Base-by-base conservation (phyloP, 1,140 invertebrate species). In the Aleiodes sp. region DNA sequence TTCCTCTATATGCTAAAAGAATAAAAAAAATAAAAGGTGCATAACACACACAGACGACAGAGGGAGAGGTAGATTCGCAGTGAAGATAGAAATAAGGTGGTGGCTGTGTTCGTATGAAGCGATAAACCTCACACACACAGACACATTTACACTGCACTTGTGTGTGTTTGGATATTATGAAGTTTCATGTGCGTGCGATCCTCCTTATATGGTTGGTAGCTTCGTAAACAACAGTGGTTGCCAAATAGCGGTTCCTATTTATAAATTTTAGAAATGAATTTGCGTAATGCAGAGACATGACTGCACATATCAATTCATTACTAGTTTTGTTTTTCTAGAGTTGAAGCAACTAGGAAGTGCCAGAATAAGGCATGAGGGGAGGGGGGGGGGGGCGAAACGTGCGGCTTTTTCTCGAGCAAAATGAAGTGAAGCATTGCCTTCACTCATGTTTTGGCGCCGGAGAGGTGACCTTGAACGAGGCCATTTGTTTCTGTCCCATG, bases 191-290 rank as follows among this genome's bases (percentile, higher is more conserved):
- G 28, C n/a, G 9, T 33, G 12, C 29, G 3, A 28, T 59, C 28
- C 68, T 70, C 78, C 82, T 66, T 82, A 83, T 76, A 84, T 80
- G 81, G 79, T 70, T 73, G 78, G 41, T 33, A 46, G 79, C 77
- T 79, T 79, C 76, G 79, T 84, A 84, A 81, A 82, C 81, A 84
- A 80, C 82, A 82, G 79, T 80, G 82, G 79, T 84, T 85, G 78
- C 83, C 82, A 85, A 84, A 84, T 82, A 78, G 73, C 65, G 73
- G 69, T 61, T 75, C 68, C 80, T 84, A 85, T 82, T 84, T 82
- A 83, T 84, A 83, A 78, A 14, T 31, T 29, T 73, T 61, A 68
- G 75, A 81, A 80, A 80, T 81, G 59, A 80, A n/a, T 82, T 83
- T 81, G 75, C 79, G 78, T 74, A 78, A 82, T 76, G 68, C 77